phyloP scores from a whole-genome alignment of 2,797 vertebrate species.

The Rallus crepitans region DNA sequence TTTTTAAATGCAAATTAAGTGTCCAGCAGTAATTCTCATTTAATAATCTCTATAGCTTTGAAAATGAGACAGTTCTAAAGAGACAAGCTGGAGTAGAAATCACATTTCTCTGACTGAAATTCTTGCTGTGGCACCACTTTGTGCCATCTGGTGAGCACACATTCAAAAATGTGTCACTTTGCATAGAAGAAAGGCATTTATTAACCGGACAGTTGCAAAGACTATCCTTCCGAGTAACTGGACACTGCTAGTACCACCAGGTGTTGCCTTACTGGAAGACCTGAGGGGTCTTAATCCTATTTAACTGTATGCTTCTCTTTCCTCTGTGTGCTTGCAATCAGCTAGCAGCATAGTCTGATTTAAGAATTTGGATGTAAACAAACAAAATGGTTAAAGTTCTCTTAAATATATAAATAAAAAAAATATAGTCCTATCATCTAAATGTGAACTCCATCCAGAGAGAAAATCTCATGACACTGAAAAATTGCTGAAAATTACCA shows the following conservation, averaged over 20 bases:
- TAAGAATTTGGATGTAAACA: neutral
- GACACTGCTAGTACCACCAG: neutral
- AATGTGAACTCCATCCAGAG: neutral
- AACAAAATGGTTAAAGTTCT: neutral
- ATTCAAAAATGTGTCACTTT: neutral
- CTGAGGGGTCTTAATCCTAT: neutral
- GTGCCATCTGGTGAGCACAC: neutral
- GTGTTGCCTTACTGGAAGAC: neutral
- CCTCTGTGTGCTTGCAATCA: neutral
- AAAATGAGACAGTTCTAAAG: constrained; percentile 24
- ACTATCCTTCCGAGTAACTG: neutral
- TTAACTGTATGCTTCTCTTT: neutral
- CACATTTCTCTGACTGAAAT: constrained; percentile 26
- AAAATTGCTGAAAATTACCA: neutral
- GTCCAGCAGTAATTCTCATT: neutral
- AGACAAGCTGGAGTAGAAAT: neutral
- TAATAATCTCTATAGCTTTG: neutral
- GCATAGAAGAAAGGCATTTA: neutral
- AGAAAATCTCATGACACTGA: neutral
- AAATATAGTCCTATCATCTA: neutral
- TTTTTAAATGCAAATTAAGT: neutral
- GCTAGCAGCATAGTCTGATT: neutral
- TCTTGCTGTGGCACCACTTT: neutral
- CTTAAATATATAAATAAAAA: no score
- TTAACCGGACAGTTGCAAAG: neutral